Base-by-base conservation (phyloP, 1,140 invertebrate species). In the Trichonephila clavipes region DNA sequence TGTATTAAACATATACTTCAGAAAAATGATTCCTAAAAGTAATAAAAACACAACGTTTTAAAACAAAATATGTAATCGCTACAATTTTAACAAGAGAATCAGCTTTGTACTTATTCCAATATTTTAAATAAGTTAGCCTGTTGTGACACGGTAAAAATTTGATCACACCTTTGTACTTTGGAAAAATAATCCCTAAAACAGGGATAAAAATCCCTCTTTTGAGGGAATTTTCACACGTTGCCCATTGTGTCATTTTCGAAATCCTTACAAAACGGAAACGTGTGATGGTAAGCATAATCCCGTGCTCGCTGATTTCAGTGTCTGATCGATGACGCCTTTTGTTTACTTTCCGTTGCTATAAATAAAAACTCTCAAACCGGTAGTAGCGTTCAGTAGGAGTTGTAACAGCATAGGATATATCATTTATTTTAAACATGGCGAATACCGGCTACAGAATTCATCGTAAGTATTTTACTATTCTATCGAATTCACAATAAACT, bases 261-360 rank as follows among this genome's bases (percentile, higher is more conserved):
- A 69, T 12, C n/a, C n/a, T 69, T 12, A 69, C 5, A 24, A 69
- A 21, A 69, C 24, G 66, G 16, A 34, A 28, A 18, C 28, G 69
- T 28, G 72, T 6, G 28, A 40, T 4, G 34, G 1, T 7, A 77
- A 16, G 34, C 72, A 77, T 69, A 4, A 69, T 77, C 72, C 72
- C 28, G 28, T 16, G 72, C 28, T 77, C 34, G 24, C 24, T 18
- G 72, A 77, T 40, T 77, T 77, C 72, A 40, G 28, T 34, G 72
- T 77, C 72, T 85, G 83, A n/a, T 2, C 58, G n/a, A 59, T 85
- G 83, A 85, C 83, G 83, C 58, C 4, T 85, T 85, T 85, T 85
- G 51, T 85, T 51, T 85, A 85, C 83, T 59, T 85, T 59, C 8
- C 21, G 83, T 85, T 85, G 83, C 83, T 85, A 85, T 85, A 85